phyloP scores from a whole-genome alignment of 1,140 invertebrate species.

The Babylonia areolata region DNA sequence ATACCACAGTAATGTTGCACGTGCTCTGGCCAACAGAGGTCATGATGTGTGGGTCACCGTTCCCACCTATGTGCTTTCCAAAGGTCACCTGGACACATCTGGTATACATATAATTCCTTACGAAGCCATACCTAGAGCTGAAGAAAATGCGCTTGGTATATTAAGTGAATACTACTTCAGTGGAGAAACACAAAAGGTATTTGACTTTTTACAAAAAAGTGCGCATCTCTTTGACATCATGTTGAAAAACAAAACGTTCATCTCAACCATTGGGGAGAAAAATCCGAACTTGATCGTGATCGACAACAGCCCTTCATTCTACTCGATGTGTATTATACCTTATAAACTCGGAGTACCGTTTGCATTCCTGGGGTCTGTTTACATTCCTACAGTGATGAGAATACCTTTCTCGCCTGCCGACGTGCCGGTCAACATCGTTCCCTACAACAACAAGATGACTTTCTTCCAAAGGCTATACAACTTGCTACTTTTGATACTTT shows the following conservation, averaged over 20 bases:
- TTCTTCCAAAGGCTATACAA: conserved; percentile 39
- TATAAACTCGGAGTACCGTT: conserved; percentile 46
- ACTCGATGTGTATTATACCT: conserved; percentile 31
- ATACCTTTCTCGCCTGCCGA: conserved; percentile 28
- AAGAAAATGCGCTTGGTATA: too few species aligned
- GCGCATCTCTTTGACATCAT: neutral
- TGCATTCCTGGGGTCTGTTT: conserved; percentile 19
- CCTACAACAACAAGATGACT: conserved; percentile 34
- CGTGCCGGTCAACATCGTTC: neutral
- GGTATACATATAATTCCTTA: conserved; percentile 30
- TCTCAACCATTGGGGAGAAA: neutral
- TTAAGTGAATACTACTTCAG: too few species aligned
- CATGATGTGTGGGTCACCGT: conserved; percentile 41
- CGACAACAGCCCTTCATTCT: conserved; percentile 20
- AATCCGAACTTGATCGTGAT: conserved; percentile 31
- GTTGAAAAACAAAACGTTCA: conserved; percentile 27
- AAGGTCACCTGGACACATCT: neutral
- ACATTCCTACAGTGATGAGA: neutral
- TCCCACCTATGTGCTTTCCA: neutral
- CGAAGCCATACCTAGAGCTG: neutral
- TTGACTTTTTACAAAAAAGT: conserved; percentile 8
- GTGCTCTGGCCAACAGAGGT: conserved; percentile 24
- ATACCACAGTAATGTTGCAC: conserved; percentile 41
- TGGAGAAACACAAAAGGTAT: neutral
- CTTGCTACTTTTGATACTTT: neutral